These are phyloP conservation scores for Invenusta paracnida DNA, from an alignment of 2,888 invertebrate genomes.

Conservation along the genomic window DNA sequence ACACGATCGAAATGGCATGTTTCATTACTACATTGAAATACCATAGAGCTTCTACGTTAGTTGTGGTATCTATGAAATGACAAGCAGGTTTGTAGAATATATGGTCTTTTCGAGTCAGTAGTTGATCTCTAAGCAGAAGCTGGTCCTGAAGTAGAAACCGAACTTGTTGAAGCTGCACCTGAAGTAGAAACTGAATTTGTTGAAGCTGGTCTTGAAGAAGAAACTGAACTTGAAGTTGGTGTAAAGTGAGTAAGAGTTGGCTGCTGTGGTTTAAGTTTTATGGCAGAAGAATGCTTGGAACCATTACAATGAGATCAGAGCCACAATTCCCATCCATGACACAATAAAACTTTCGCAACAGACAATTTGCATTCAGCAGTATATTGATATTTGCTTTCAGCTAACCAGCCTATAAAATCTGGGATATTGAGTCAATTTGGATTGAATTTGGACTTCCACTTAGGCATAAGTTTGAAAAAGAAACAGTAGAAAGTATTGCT, in stretches of 20 bases:
- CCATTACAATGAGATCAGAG: not conserved
- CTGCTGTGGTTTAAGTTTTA: not conserved
- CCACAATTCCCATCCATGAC: not conserved
- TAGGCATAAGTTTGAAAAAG: too few species aligned
- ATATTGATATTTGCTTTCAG: not conserved
- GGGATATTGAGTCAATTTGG: not conserved
- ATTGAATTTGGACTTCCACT: not conserved
- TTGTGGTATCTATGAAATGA: not conserved
- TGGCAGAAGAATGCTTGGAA: not conserved
- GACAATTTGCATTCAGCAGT: not conserved
- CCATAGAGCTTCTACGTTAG: not conserved
- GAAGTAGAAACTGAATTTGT: too few species aligned
- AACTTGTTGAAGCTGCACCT: not conserved
- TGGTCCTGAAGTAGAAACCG: not conserved
- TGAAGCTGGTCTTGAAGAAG: too few species aligned
- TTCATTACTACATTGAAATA: not conserved
- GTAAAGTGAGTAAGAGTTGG: not conserved
- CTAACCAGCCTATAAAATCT: not conserved
- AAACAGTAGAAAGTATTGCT: too few species aligned
- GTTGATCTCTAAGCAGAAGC: not conserved
- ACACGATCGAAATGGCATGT: too few species aligned
- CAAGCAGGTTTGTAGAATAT: not conserved
- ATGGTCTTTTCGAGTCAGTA: not conserved
- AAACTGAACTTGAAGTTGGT: too few species aligned
- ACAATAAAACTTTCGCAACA: not conserved